These are phyloP conservation scores for Ciona savignyi DNA, from an alignment of 23 tunicate species.

Conservation along the genomic window DNA sequence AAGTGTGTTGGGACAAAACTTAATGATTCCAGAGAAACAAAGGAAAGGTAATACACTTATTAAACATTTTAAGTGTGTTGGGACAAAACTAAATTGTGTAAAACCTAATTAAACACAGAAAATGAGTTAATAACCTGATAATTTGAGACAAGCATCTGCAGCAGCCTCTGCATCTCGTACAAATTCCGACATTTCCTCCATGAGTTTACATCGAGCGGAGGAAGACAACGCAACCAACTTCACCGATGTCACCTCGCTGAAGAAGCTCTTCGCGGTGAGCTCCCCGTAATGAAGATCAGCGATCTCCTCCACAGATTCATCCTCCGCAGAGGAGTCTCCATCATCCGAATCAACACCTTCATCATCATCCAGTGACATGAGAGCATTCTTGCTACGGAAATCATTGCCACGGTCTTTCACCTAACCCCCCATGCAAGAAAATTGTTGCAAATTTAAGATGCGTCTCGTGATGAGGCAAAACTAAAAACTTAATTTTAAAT, in stretches of 20 bases:
- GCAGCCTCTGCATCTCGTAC: slow-evolving; percentile 43
- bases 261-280: slow-evolving; percentile 22
- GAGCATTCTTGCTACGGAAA: slow-evolving; percentile 15
- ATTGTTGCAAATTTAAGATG: slow-evolving; percentile 74
- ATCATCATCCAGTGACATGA: slow-evolving; percentile 56
- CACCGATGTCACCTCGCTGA: slow-evolving; percentile 8
- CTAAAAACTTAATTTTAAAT: no score
- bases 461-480: no score
- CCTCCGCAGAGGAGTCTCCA: slow-evolving; percentile 1
- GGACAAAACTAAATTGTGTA: no score
- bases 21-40: no score
- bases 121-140: no score
- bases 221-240: slow-evolving; percentile 5
- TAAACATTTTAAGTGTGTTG: no score
- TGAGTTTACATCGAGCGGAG: slow-evolving; percentile 8
- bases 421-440: slow-evolving; percentile 71
- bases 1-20: no score
- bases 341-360: slow-evolving; percentile 66
- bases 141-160: slow-evolving; percentile 20
- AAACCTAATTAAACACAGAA: no score
- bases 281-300: no score
- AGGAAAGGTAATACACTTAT: no score
- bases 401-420: slow-evolving; percentile 31
- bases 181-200: slow-evolving; percentile 44
- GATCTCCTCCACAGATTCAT: not conserved